phyloP scores from a whole-genome alignment of 2,888 invertebrate species.

The Eucera pruinosa region DNA sequence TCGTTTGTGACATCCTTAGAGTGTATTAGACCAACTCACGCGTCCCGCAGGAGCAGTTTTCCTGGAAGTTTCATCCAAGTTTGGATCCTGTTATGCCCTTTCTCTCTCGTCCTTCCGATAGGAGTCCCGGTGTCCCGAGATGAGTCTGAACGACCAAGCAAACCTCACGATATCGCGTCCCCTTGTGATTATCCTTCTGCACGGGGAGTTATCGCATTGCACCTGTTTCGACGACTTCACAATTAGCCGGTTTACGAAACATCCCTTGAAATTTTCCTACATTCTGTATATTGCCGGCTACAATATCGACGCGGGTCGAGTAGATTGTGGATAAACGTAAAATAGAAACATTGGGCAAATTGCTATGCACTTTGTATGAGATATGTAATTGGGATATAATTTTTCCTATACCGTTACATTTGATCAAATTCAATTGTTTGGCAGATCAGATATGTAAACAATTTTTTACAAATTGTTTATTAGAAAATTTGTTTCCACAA shows the following conservation, averaged over 20 bases:
- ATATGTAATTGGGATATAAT: not conserved
- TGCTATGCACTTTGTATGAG: not conserved
- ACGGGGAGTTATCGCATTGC: conserved; percentile 46
- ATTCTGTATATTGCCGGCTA: no score
- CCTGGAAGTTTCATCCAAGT: conserved; percentile 73
- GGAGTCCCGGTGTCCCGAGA: conserved; percentile 42
- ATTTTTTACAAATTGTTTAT: no score
- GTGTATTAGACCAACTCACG: conserved; percentile 68
- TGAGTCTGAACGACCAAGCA: conserved; percentile 65
- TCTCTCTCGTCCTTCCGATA: conserved; percentile 63
- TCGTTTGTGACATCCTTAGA: conserved; percentile 64
- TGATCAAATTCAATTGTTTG: no score
- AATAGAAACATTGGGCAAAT: no score
- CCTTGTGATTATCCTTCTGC: conserved; percentile 59
- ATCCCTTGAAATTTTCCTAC: conserved; percentile 13
- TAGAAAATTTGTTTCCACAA: no score
- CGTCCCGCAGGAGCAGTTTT: conserved; percentile 71
- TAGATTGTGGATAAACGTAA: not conserved
- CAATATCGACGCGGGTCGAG: not conserved
- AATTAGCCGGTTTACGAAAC: conserved; percentile 34
- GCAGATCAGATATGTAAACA: no score
- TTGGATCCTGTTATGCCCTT: conserved; percentile 54
- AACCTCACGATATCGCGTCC: conserved; percentile 57
- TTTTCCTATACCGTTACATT: not conserved
- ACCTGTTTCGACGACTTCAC: conserved; percentile 48